A percentile compares a stretch with the other conserved stretches of the same genome.
Evolutionary conservation across 1,140 invertebrate genomes (phyloP).

Genomic region (Achatina immaculata): DNA sequence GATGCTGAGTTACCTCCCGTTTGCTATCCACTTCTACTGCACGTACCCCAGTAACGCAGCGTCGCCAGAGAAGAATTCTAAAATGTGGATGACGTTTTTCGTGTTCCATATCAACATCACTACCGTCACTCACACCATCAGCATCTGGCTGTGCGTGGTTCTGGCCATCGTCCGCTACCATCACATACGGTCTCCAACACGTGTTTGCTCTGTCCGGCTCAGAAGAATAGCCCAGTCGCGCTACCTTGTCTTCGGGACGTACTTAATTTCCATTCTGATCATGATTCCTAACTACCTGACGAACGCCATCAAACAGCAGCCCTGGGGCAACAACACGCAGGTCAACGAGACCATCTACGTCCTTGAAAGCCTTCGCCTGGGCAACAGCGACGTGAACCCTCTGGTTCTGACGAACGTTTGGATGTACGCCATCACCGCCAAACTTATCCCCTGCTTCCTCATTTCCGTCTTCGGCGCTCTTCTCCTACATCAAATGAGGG

Average conservation of each 20-base stretch:
- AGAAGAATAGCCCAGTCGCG: conserved; percentile 77
- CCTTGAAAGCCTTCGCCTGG: conserved; percentile 69
- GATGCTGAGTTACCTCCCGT: conserved; percentile 90
- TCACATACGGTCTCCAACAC: conserved; percentile 82
- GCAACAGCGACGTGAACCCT: conserved; percentile 74
- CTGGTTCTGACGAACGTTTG: conserved; percentile 68
- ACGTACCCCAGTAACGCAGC: conserved; percentile 42
- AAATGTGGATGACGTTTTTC: conserved; percentile 64
- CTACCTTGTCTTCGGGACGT: conserved; percentile 80
- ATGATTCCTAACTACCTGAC: conserved; percentile 82
- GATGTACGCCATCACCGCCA: conserved; percentile 67
- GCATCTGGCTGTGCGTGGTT: conserved; percentile 91
- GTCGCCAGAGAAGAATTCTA: conserved; percentile 56
- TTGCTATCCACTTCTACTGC: conserved; percentile 78
- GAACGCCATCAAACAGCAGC: conserved; percentile 52
- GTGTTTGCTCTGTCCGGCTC: conserved; percentile 74
- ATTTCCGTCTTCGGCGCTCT: conserved; percentile 72
- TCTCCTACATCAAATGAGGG: conserved; percentile 76
- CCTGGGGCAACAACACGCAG: neutral
- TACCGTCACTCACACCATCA: conserved; percentile 89
- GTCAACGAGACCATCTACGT: conserved; percentile 65
- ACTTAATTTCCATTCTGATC: conserved; percentile 80
- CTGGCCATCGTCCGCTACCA: conserved; percentile 93
- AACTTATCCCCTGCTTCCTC: conserved; percentile 71
- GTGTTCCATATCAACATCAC: conserved; percentile 76